phyloP scores from a whole-genome alignment of 2,888 invertebrate species.

The Andrena bucephala region DNA sequence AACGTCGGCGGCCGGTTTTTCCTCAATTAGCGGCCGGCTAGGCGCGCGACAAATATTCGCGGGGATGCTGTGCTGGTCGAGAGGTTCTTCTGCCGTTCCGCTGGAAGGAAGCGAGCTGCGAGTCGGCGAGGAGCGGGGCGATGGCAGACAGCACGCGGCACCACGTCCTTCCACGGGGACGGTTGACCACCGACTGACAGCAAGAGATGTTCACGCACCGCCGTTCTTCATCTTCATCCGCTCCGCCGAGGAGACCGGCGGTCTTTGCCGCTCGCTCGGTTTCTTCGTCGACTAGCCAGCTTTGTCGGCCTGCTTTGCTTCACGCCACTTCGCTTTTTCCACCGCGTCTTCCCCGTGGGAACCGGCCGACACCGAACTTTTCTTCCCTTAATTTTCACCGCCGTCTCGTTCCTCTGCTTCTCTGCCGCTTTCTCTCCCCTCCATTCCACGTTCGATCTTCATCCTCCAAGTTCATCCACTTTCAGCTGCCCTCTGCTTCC shows the following conservation, averaged over 20 bases:
- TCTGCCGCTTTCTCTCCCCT: neutral
- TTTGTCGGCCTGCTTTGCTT: conserved; percentile 47
- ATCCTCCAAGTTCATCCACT: neutral
- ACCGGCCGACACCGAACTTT: conserved; percentile 4
- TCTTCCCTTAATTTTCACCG: conserved; percentile 23
- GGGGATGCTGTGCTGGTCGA: neutral
- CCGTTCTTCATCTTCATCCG: conserved; percentile 84
- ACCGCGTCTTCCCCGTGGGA: conserved; percentile 50
- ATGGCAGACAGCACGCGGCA: conserved; percentile 43
- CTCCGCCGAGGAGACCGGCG: conserved; percentile 68
- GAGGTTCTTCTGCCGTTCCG: neutral
- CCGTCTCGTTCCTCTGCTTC: neutral
- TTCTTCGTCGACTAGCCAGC: conserved; percentile 38
- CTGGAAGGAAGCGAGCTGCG: neutral
- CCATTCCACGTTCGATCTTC: neutral
- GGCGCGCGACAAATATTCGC: neutral
- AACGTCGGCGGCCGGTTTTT: no score
- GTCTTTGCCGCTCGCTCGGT: conserved; percentile 61
- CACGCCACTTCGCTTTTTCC: conserved; percentile 50
- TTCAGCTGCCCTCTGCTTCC: neutral
- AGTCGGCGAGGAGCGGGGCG: conserved; percentile 18
- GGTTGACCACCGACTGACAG: conserved; percentile 84
- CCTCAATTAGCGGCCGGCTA: no score
- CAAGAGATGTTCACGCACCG: conserved; percentile 80
- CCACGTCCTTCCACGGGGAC: conserved; percentile 79